Evolutionary conservation across 2,888 invertebrate genomes (phyloP).

Genomic region (Ptilodon capucinus): DNA sequence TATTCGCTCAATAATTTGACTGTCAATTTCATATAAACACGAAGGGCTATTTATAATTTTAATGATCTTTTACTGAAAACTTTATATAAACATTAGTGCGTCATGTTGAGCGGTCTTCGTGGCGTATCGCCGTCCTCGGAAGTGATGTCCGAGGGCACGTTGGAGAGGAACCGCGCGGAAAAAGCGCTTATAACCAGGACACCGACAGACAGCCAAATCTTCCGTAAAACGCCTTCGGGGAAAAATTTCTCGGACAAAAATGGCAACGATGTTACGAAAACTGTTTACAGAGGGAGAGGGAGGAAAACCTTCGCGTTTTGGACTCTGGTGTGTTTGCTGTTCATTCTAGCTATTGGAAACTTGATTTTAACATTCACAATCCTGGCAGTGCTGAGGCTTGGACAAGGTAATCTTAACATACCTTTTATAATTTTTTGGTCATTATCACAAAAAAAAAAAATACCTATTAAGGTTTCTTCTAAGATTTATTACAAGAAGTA

Average conservation of each 20-base stretch:
- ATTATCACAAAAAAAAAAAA: too few species aligned
- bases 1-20: slow-evolving; percentile 73
- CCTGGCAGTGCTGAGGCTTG: slow-evolving; percentile 89
- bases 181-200: slow-evolving; percentile 69
- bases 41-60: slow-evolving; percentile 64
- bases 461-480: too few species aligned
- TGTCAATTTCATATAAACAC: slow-evolving; percentile 40
- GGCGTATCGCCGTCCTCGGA: slow-evolving; percentile 71
- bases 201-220: slow-evolving; percentile 58
- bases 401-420: slow-evolving; percentile 82
- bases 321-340: slow-evolving; percentile 87
- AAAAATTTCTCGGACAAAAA: slow-evolving; percentile 75
- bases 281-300: slow-evolving; percentile 71
- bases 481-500: too few species aligned
- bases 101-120: slow-evolving; percentile 58
- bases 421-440: too few species aligned
- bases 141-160: slow-evolving; percentile 67
- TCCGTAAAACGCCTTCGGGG: slow-evolving; percentile 44
- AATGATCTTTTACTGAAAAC: slow-evolving; percentile 32
- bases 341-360: slow-evolving; percentile 90
- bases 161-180: slow-evolving; percentile 67
- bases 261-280: slow-evolving; percentile 70
- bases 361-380: slow-evolving; percentile 91
- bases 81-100: slow-evolving; percentile 27
- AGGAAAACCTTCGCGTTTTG: slow-evolving; percentile 89